Base-by-base conservation (phyloP, 2,113 vertebrate genomes). In the Otis tarda region DNA sequence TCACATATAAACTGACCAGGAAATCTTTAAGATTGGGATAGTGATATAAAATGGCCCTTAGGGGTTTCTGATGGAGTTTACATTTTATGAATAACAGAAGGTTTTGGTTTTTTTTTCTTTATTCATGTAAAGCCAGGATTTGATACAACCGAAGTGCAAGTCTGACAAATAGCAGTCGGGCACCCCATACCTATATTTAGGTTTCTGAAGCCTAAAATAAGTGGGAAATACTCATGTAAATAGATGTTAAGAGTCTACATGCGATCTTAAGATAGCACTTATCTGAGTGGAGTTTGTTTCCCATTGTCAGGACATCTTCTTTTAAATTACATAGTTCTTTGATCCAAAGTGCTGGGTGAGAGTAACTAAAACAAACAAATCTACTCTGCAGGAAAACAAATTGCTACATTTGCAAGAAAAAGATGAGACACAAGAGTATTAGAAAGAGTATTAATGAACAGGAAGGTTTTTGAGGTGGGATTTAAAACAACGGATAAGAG, bases 341-440 rank as follows among this genome's bases (percentile, higher is more conserved):
- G 70, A 92, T 96, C 37, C 63, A 80, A 94, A 96, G 73, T 83
- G 81, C 45, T 82, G 94, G 49, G 69, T 94, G n/a, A 95, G 77
- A 96, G 28, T 91, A 97, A 85, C 57, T 81, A 61, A 90, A 94
- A 68, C 69, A 96, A 96, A 96, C 74, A 96, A 90, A 91, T 92
- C 73, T n/a, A 79, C 83, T 77, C 92, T 87, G 53, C 64, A 89
- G 86, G 77, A 92, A 92, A 93, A 93, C 77, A 89, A 87, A 92
- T 77, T 61, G 84, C 79, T 90, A 45, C 61, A n/a, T 90, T 96
- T 95, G 41, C 65, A 79, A 83, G 64, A 73, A 88, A 89, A 86
- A 81, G 49, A 80, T 12, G 4, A 75, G 53, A 71, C 24, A 47
- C 3, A 0, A 68, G 76, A 64, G 45, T 78, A 89, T 57, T 64